Evolutionary conservation across 2,888 invertebrate genomes (phyloP), one percentile per base, ranked within the genome.

Genomic region (Diloba caeruleocephala): DNA sequence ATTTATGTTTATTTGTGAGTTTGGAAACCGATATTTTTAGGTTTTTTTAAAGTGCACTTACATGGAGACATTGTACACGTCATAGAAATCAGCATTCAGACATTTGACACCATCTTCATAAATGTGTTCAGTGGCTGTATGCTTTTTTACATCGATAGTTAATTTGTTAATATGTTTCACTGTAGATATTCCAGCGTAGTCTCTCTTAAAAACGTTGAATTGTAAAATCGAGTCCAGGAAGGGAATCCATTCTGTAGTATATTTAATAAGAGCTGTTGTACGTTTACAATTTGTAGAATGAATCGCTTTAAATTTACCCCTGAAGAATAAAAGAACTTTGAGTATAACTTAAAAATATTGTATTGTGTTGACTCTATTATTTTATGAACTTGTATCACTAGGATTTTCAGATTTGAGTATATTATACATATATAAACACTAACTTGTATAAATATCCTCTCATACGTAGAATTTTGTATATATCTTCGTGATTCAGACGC

Each of bases 371-470:
- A n/a, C n/a, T n/a, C n/a, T n/a, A n/a, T n/a, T n/a, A n/a, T n/a
- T n/a, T n/a, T n/a, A n/a, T n/a, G n/a, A n/a, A n/a, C n/a, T n/a
- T n/a, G n/a, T n/a, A n/a, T n/a, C n/a, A n/a, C n/a, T n/a, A n/a
- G n/a, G n/a, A n/a, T n/a, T n/a, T n/a, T n/a, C n/a, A n/a, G n/a
- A n/a, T n/a, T n/a, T n/a, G n/a, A n/a, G n/a, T n/a, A n/a, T n/a
- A n/a, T n/a, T n/a, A n/a, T n/a, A n/a, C n/a, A n/a, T n/a, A n/a
- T n/a, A n/a, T 17, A 5, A 17, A 17, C 6, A 56, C 58, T 39
- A 56, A 58, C 58, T 39, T 34, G 29, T 56, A 58, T 1, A 1
- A 13, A 44, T 63, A 58, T n/a, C 58, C 58, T 56, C 45, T 63
- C 56, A 63, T 33, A 5, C 57, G 45, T 8, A 58, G 12, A 23